Conservation (phyloP, 2,888 invertebrate genomes). For the Tuta absoluta region DNA sequence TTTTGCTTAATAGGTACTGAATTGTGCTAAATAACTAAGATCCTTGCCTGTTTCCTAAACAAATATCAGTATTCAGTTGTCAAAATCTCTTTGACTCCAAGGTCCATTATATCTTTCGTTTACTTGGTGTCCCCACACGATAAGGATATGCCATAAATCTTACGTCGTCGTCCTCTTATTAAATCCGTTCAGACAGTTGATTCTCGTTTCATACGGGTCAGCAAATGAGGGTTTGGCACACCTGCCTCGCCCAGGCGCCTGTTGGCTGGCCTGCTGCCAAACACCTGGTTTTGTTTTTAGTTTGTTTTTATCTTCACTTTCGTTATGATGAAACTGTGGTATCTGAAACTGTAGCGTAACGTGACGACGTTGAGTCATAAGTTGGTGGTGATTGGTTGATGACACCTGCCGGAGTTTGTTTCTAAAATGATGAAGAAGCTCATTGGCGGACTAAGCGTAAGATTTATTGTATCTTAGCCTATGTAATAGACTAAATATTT, state of each 20-base stretch:
- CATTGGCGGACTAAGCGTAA: too few relatives aligned
- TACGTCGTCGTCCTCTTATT: background rate
- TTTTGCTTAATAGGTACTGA: too few relatives aligned
- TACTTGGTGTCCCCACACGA: too few relatives aligned
- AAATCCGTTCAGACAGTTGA: background rate
- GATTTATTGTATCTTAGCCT: too few relatives aligned
- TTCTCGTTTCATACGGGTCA: constrained; percentile 8
- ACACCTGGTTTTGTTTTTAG: constrained; percentile 29
- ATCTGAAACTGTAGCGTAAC: constrained; percentile 1
- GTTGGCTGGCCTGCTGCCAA: constrained; percentile 24
- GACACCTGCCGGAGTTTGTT: background rate
- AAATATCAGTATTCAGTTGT: too few relatives aligned
- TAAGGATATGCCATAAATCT: too few relatives aligned
- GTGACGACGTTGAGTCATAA: background rate
- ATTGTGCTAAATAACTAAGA: too few relatives aligned
- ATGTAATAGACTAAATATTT: too few relatives aligned
- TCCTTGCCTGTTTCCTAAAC: too few relatives aligned
- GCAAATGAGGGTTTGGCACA: constrained; percentile 25
- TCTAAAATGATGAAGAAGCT: background rate
- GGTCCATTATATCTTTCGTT: too few relatives aligned
- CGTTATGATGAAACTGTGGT: constrained; percentile 18
- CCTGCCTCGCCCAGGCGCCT: constrained; percentile 15
- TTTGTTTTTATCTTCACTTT: constrained; percentile 17
- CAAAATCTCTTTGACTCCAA: too few relatives aligned
- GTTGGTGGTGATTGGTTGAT: constrained; percentile 9